Evolutionary conservation across 2,888 invertebrate genomes (phyloP).

Genomic region (Leptopilina syphax): DNA sequence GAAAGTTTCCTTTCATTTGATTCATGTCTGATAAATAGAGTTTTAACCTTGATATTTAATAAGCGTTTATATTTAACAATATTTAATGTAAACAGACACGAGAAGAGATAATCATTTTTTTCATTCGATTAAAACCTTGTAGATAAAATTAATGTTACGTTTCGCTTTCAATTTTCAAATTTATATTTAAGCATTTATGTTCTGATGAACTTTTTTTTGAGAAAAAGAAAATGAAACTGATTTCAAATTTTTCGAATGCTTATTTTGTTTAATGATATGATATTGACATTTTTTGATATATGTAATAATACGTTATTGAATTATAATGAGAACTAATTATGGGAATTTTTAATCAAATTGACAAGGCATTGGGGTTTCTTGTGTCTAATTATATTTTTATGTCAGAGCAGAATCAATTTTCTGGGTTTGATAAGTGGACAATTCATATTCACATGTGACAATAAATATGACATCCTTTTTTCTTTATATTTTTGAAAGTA

Average conservation of each 20-base stretch:
- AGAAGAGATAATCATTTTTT: not conserved
- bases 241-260: not conserved
- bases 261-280: not conserved
- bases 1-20: conserved; percentile 22
- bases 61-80: conserved; percentile 19
- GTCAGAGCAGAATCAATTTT: too few species aligned
- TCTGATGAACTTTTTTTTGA: not conserved
- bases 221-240: too few species aligned
- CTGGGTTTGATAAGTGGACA: too few species aligned
- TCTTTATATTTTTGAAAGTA: too few species aligned
- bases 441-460: too few species aligned
- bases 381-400: too few species aligned
- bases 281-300: not conserved
- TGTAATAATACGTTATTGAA: conserved; percentile 15
- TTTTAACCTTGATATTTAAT: conserved; percentile 27
- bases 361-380: too few species aligned
- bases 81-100: not conserved
- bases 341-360: not conserved
- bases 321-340: conserved; percentile 3
- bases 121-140: not conserved
- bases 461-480: too few species aligned
- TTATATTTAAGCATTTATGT: not conserved
- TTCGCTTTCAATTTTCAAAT: not conserved
- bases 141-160: conserved; percentile 2
- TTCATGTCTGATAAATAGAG: conserved; percentile 18